These are phyloP conservation scores for Fabriciana adippe DNA, from an alignment of 2,888 invertebrate species.

Conservation along the genomic window DNA sequence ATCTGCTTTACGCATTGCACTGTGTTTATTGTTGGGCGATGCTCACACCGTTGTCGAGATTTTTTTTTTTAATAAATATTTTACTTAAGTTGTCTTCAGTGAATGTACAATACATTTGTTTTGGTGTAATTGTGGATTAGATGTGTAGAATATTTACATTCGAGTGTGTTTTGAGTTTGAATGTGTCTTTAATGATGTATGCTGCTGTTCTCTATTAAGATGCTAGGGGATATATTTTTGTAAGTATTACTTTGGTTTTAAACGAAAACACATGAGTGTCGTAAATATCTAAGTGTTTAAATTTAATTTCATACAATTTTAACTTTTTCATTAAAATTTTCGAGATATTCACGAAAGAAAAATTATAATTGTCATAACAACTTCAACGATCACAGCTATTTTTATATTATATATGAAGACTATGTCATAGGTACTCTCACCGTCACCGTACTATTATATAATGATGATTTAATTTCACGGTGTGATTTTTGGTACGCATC, in stretches of 20 bases:
- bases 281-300: too few species aligned
- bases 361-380: neutral
- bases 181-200: too few species aligned
- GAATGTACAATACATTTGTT: neutral
- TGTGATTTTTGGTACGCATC: constrained; percentile 21
- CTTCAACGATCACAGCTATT: constrained; percentile 8
- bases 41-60: constrained; percentile 6
- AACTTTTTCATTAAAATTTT: too few species aligned
- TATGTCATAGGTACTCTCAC: constrained; percentile 1
- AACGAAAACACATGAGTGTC: too few species aligned
- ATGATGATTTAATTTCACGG: constrained; percentile 18
- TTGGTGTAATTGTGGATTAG: too few species aligned
- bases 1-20: constrained; percentile 24
- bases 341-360: too few species aligned
- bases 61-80: neutral
- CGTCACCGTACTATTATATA: constrained; percentile 9
- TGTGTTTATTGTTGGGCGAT: neutral
- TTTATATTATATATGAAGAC: constrained; percentile 11
- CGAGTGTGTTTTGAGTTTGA: too few species aligned
- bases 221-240: too few species aligned
- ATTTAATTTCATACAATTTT: too few species aligned
- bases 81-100: neutral
- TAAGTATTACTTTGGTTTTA: too few species aligned
- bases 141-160: too few species aligned
- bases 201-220: too few species aligned